Evolutionary conservation across 2,888 invertebrate species (phyloP).

Genomic region (Tetranychus piercei): DNA sequence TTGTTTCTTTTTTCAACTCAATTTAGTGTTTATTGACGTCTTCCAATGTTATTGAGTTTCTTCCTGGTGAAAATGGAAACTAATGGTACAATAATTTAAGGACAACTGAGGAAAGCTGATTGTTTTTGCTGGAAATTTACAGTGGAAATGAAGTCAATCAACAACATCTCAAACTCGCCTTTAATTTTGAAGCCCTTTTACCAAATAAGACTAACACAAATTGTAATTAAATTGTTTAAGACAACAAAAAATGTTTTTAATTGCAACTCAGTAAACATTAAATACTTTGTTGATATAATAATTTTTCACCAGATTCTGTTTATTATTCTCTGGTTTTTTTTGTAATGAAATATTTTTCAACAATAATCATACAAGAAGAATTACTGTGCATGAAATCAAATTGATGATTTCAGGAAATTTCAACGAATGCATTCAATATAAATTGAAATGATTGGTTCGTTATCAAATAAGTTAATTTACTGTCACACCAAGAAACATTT

Average conservation of each 20-base stretch:
- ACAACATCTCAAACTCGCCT: background rate
- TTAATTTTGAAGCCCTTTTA: background rate
- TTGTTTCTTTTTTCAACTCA: background rate
- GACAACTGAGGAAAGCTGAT: no score
- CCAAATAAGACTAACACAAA: background rate
- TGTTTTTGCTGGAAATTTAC: no score
- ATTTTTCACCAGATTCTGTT: background rate
- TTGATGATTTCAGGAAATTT: no score
- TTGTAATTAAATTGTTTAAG: background rate
- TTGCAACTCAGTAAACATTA: background rate
- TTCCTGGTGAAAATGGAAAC: background rate
- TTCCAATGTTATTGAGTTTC: background rate
- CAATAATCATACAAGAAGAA: background rate
- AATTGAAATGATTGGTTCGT: background rate
- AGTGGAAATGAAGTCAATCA: background rate
- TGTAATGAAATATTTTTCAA: background rate
- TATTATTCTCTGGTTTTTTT: background rate
- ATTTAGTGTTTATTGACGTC: background rate
- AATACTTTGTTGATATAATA: background rate
- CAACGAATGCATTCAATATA: no score
- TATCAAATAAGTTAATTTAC: background rate
- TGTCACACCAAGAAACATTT: background rate
- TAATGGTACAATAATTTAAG: no score
- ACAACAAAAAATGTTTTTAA: background rate
- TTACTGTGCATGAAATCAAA: background rate